These are phyloP conservation scores for Pocillopora verrucosa DNA, from an alignment of 64 coral and sea anemone species.

Conservation along the genomic window DNA sequence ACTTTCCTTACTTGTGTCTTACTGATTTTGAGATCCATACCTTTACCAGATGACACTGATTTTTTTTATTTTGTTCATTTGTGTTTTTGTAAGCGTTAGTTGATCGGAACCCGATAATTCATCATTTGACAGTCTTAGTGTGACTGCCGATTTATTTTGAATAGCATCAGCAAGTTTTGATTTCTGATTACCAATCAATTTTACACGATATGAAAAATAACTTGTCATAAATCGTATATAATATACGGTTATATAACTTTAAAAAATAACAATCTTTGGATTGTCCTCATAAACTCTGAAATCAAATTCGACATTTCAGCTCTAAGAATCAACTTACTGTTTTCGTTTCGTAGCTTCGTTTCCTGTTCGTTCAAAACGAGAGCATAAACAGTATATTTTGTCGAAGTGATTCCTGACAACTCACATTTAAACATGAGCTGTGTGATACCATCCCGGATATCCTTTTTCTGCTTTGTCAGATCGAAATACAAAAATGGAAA, in stretches of 20 bases:
- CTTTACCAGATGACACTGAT: conserved; percentile 8
- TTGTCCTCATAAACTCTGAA: neutral
- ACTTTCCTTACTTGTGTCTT: conserved; percentile 23
- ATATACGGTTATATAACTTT: conserved; percentile 8
- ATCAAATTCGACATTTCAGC: neutral
- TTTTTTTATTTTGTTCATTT: conserved; percentile 38
- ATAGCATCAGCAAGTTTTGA: neutral
- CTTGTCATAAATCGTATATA: conserved; percentile 1
- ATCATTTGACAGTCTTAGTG: neutral
- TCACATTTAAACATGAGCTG: neutral
- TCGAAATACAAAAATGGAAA: neutral
- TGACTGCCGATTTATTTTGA: conserved; percentile 19
- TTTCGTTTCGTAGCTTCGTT: neutral
- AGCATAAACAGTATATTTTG: neutral
- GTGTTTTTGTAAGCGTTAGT: neutral
- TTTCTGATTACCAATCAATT: conserved; percentile 8
- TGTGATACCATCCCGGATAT: conserved; percentile 4
- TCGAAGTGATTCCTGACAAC: neutral
- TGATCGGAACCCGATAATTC: conserved; percentile 39
- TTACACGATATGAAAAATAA: conserved; percentile 23
- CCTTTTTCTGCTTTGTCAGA: conserved; percentile 13
- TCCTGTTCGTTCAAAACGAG: no score
- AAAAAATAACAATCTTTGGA: neutral
- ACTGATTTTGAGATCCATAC: conserved; percentile 31
- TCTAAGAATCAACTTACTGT: neutral